Conservation (phyloP, 92 coral and sea anemone species). For the Pocillopora grandis region DNA sequence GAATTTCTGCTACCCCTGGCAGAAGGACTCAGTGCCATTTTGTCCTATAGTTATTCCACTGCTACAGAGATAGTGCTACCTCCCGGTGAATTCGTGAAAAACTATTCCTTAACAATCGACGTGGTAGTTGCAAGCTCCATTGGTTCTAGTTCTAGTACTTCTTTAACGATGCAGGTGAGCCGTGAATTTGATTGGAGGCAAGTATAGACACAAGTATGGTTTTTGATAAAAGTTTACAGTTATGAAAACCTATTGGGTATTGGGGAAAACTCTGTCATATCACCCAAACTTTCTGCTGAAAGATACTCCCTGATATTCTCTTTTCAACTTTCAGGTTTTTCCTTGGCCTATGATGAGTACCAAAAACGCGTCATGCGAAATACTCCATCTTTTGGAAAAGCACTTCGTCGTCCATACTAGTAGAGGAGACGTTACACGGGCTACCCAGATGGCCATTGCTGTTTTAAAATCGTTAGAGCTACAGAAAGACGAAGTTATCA, state of each 20-base stretch:
- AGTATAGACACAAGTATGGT: too few species aligned
- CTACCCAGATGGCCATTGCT: slow-evolving; percentile 7
- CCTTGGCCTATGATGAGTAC: slow-evolving; percentile 11
- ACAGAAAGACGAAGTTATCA: neutral
- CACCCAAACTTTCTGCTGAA: neutral
- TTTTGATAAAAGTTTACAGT: too few species aligned
- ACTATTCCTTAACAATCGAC: slow-evolving; percentile 2
- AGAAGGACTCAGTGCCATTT: neutral
- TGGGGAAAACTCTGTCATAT: neutral
- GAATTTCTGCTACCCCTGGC: slow-evolving; percentile 4
- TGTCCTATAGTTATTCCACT: slow-evolving; percentile 8
- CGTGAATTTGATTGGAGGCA: neutral
- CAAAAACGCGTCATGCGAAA: neutral
- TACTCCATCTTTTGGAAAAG: neutral
- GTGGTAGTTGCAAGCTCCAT: neutral
- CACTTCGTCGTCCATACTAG: neutral
- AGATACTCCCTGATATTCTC: neutral
- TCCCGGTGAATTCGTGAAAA: slow-evolving; percentile 5
- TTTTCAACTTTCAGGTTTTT: slow-evolving; percentile 9
- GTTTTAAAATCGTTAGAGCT: slow-evolving; percentile 1
- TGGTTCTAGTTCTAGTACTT: slow-evolving; percentile 1
- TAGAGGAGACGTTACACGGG: neutral
- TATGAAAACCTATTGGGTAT: too few species aligned
- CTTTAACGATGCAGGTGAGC: neutral
- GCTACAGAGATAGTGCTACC: neutral